These are phyloP conservation scores for Leptinotarsa peninsularis DNA, from an alignment of 2,888 invertebrate genomes.

Conservation along the genomic window DNA sequence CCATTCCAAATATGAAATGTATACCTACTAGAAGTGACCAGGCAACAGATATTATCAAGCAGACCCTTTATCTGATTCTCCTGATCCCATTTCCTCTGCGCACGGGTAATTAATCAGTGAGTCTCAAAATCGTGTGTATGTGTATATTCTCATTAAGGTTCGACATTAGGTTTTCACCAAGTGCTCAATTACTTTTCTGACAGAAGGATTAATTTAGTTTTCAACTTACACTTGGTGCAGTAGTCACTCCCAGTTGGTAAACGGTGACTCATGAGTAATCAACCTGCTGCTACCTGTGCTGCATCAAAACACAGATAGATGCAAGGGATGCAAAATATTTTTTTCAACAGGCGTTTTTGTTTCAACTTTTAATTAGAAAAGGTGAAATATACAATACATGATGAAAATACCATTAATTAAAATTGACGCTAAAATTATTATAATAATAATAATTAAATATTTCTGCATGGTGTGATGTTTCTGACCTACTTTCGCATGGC, in stretches of 20 bases:
- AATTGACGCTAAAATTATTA: conserved; percentile 21
- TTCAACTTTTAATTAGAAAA: conserved; percentile 6
- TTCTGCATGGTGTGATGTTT: conserved; percentile 38
- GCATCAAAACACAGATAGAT: conserved; percentile 28
- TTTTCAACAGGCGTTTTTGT: conserved; percentile 25
- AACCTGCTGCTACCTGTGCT: conserved; percentile 31
- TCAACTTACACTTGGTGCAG: conserved; percentile 4
- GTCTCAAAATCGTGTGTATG: too few relatives aligned
- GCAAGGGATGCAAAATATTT: conserved; percentile 6
- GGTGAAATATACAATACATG: not conserved
- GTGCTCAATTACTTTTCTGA: too few relatives aligned
- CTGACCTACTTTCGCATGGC: conserved; percentile 39
- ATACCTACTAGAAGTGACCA: too few relatives aligned
- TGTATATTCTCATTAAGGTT: not conserved
- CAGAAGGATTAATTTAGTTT: not conserved
- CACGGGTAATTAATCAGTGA: too few relatives aligned
- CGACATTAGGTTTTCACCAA: too few relatives aligned
- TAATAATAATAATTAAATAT: conserved; percentile 30
- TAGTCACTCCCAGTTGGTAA: conserved; percentile 23
- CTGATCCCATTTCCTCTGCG: too few relatives aligned
- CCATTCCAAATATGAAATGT: too few relatives aligned
- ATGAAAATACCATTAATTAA: conserved; percentile 22
- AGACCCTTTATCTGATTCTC: too few relatives aligned
- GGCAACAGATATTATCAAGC: too few relatives aligned
- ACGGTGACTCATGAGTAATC: conserved; percentile 26